phyloP scores from a whole-genome alignment of 2,113 vertebrate genomes.

The Actenoides lindsayi region DNA sequence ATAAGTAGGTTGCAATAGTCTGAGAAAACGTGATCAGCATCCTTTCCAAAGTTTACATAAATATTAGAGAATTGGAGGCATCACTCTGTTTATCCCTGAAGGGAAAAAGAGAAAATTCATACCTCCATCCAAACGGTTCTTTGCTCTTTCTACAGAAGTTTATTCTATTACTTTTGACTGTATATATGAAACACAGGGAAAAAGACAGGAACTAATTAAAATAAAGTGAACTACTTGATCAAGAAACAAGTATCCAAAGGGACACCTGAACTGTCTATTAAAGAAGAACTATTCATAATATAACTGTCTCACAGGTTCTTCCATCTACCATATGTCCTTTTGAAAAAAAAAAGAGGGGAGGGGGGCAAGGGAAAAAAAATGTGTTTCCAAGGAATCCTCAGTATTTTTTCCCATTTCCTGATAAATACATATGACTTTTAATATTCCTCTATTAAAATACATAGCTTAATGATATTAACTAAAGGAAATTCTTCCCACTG shows the following conservation, averaged over 20 bases:
- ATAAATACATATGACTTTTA: not conserved
- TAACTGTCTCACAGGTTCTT: not conserved
- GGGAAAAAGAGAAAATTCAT: not conserved
- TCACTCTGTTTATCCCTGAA: slow-evolving; percentile 12
- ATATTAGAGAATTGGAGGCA: not conserved
- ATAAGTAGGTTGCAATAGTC: not conserved
- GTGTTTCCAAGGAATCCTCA: not conserved
- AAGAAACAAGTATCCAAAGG: not conserved
- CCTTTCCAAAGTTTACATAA: not conserved
- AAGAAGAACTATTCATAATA: not conserved
- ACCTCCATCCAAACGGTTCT: not conserved
- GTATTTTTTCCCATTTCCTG: not conserved
- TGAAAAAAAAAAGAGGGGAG: not conserved
- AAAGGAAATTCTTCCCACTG: not conserved
- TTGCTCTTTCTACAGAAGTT: not conserved
- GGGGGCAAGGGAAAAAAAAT: not conserved
- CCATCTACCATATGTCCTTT: not conserved
- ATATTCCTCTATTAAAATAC: not conserved
- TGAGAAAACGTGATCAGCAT: not conserved
- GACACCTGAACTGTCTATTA: not conserved
- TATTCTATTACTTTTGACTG: not conserved
- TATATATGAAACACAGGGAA: not conserved
- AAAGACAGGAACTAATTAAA: slow-evolving; percentile 1
- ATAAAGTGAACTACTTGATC: not conserved
- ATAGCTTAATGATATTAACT: not conserved